Percentiles rank a stretch among this genome's conserved stretches.
These are phyloP conservation scores for Rhinichthys osculus DNA, from an alignment of 2,797 vertebrate species.

Conservation along the genomic window DNA sequence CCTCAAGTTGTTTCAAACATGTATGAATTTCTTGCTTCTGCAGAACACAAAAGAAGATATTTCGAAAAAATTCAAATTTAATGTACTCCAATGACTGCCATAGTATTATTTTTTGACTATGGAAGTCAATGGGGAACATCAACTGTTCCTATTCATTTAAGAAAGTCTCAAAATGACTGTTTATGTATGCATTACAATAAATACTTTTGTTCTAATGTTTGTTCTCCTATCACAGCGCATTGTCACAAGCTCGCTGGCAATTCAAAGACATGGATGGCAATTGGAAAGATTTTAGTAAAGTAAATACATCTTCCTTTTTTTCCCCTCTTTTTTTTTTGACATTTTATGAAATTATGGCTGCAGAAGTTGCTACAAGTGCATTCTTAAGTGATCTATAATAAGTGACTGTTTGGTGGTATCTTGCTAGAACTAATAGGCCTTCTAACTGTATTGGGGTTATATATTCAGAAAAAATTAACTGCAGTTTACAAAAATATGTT, in stretches of 20 bases:
- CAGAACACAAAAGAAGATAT: no score
- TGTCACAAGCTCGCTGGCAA: conserved; percentile 65
- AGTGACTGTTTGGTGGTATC: background rate
- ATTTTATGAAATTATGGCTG: background rate
- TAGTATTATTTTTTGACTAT: no score
- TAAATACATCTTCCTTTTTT: conserved; percentile 39
- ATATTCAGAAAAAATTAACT: background rate
- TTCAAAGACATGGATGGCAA: conserved; percentile 63
- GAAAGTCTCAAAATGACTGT: no score
- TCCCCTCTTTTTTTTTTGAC: background rate
- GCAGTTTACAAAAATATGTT: background rate
- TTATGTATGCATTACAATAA: no score
- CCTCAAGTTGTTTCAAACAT: no score
- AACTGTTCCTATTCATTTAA: no score
- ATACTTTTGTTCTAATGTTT: background rate
- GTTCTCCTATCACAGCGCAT: conserved; percentile 48
- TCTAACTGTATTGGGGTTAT: background rate
- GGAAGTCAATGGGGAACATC: no score
- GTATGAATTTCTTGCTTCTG: no score
- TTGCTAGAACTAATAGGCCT: background rate
- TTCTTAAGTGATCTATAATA: background rate
- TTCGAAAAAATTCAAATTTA: no score
- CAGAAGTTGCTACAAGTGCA: background rate
- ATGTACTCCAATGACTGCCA: no score
- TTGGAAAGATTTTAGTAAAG: conserved; percentile 70